Conservation (phyloP, 2,797 vertebrate species). For the Neopelma chrysocephalum region DNA sequence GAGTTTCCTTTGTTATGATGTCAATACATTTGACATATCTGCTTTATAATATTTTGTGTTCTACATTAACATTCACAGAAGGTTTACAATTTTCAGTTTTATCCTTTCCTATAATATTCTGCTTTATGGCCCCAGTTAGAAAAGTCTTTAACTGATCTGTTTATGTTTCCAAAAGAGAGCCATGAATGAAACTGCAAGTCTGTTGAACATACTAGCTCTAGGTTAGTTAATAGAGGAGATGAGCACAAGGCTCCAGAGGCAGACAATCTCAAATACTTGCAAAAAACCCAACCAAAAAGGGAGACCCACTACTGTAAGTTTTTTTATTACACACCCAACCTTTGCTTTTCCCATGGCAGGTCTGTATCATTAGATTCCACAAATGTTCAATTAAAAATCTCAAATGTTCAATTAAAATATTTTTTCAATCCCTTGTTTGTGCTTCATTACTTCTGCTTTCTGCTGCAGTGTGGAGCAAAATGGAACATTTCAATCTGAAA, state of each 20-base stretch:
- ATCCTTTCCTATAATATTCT: neutral
- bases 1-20: neutral
- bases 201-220: neutral
- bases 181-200: neutral
- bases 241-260: neutral
- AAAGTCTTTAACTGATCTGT: neutral
- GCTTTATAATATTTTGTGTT: neutral
- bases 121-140: neutral
- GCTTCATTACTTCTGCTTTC: neutral
- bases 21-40: neutral
- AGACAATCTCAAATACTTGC: neutral
- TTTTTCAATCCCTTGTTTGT: neutral
- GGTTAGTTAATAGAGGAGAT: neutral
- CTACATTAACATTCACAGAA: neutral
- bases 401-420: neutral
- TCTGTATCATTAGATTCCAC: neutral
- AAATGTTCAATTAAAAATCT: neutral
- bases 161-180: neutral
- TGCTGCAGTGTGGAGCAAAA: neutral
- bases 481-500: neutral
- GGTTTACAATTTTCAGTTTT: neutral
- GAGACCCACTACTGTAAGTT: neutral
- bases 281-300: neutral
- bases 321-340: accelerated
- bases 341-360: neutral